These are phyloP conservation scores for Melanogrammus aeglefinus DNA, from an alignment of 2,797 vertebrate genomes.

Conservation along the genomic window DNA sequence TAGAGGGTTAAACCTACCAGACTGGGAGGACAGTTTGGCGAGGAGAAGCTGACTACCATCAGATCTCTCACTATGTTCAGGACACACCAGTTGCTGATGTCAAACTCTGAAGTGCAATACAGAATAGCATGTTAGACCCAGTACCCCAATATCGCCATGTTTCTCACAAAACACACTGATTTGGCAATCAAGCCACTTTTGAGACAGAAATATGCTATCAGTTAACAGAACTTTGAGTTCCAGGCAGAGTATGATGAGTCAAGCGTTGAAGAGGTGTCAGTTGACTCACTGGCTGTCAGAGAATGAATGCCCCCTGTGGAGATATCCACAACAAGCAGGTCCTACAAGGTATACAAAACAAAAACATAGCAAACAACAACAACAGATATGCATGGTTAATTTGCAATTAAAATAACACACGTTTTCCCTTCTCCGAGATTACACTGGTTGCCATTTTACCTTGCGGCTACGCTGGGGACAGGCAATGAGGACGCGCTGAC, in stretches of 20 bases:
- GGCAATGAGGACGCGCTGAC: conserved; percentile 82
- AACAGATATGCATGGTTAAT: neutral
- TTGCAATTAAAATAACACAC: neutral
- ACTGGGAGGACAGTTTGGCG: conserved; percentile 83
- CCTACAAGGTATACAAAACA: conserved; percentile 40
- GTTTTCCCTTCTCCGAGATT: neutral
- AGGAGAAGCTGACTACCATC: conserved; percentile 88
- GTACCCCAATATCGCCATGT: neutral
- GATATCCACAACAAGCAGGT: conserved; percentile 65
- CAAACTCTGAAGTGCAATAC: conserved; percentile 58
- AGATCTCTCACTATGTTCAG: conserved; percentile 85
- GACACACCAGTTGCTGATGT: conserved; percentile 84
- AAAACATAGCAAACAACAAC: neutral
- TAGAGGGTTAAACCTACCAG: conserved; percentile 74
- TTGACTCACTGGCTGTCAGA: conserved; percentile 64
- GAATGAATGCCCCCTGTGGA: conserved; percentile 58
- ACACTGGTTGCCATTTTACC: conserved; percentile 64
- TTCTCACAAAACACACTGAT: neutral
- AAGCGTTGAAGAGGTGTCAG: neutral
- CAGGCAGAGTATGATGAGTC: neutral
- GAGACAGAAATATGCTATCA: neutral
- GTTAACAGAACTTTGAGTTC: neutral
- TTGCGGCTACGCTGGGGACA: conserved; percentile 85
- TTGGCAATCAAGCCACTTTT: neutral
- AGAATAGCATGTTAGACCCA: conserved; percentile 22